These are phyloP conservation scores for Myiotriccus ornatus DNA, from an alignment of 2,797 vertebrate genomes.

Conservation along the genomic window DNA sequence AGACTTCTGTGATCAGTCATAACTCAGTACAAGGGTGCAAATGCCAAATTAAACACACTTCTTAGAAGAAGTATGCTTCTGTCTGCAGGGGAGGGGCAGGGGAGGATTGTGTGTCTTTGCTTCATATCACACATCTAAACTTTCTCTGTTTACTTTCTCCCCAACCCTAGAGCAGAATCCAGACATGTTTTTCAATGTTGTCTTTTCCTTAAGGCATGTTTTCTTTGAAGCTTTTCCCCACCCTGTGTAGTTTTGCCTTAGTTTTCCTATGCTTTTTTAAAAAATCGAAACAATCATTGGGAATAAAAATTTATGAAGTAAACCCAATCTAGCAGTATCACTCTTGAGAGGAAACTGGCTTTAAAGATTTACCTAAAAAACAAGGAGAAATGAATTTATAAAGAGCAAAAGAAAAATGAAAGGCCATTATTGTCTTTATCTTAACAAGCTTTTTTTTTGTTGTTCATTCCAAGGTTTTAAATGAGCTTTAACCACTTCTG, in stretches of 20 bases:
- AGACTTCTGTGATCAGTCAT: neutral
- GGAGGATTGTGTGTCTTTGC: neutral
- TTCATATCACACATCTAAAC: neutral
- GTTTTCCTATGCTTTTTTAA: neutral
- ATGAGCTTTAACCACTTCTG: neutral
- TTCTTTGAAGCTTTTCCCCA: neutral
- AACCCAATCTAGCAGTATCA: neutral
- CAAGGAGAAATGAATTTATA: neutral
- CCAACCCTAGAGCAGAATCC: neutral
- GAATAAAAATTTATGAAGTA: neutral
- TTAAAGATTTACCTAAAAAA: neutral
- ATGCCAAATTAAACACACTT: neutral
- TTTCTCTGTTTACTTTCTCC: neutral
- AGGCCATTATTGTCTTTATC: neutral
- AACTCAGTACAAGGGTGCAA: neutral
- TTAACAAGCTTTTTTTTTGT: neutral
- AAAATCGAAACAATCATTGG: neutral
- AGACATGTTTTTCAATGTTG: neutral
- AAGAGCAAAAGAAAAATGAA: neutral
- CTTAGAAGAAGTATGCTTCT: neutral
- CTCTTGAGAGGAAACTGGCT: neutral
- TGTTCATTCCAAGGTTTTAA: neutral
- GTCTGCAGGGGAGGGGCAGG: neutral
- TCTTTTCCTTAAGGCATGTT: neutral
- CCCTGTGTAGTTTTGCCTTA: neutral